phyloP scores from a whole-genome alignment of 92 coral and sea anemone genomes.

The Palythoa grandis region DNA sequence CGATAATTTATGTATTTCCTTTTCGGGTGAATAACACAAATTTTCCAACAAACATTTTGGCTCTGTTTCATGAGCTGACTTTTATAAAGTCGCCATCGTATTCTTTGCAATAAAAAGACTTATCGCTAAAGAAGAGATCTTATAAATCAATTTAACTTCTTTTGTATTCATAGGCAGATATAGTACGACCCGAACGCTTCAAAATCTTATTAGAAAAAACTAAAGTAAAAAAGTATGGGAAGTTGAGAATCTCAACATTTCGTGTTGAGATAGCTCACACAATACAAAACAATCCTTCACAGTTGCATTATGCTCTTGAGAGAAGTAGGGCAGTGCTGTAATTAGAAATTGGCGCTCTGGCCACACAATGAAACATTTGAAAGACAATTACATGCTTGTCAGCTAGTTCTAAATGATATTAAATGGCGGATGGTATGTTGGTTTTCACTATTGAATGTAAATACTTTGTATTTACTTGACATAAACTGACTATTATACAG shows the following conservation, averaged over 20 bases:
- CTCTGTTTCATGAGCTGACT: no score
- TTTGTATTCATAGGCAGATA: not conserved
- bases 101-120: not conserved
- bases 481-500: not conserved
- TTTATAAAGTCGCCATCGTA: not conserved
- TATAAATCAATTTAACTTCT: not conserved
- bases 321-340: not conserved
- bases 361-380: not conserved
- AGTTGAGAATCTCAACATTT: not conserved
- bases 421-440: not conserved
- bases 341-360: not conserved
- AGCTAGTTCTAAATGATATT: not conserved
- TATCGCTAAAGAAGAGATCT: not conserved
- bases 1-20: no score
- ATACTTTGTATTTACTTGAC: not conserved
- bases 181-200: not conserved
- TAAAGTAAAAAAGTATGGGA: not conserved
- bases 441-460: not conserved
- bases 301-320: not conserved
- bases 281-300: no score
- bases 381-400: not conserved
- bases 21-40: no score
- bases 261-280: no score
- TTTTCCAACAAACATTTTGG: no score
- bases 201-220: slow-evolving; percentile 3